Evolutionary conservation across 2,888 invertebrate species (phyloP).

Genomic region (Pheosia gnoma): DNA sequence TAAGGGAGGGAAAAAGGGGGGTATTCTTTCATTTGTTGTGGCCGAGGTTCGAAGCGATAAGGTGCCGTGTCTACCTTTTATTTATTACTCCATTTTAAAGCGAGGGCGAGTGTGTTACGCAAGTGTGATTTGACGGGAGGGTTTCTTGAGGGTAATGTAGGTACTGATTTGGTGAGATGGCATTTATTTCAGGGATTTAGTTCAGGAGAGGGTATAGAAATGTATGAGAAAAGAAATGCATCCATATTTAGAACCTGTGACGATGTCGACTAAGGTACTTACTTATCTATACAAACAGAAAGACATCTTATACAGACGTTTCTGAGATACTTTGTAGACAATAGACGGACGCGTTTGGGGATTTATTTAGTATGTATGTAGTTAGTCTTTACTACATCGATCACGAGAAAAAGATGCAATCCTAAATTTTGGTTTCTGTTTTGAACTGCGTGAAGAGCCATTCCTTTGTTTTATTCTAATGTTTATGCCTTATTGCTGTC

Average conservation of each 20-base stretch:
- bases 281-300: too few relatives aligned
- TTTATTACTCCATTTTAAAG: constrained; percentile 83
- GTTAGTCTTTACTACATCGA: too few relatives aligned
- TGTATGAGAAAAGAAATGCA: background rate
- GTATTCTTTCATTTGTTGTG: constrained; percentile 78
- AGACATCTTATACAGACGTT: too few relatives aligned
- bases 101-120: constrained; percentile 70
- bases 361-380: too few relatives aligned
- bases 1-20: constrained; percentile 43
- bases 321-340: too few relatives aligned
- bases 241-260: background rate
- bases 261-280: too few relatives aligned
- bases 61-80: constrained; percentile 76
- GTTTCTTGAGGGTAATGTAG: constrained; percentile 32
- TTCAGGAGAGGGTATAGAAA: background rate
- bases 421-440: too few relatives aligned
- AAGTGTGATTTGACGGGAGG: constrained; percentile 60
- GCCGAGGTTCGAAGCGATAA: constrained; percentile 61
- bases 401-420: too few relatives aligned
- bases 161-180: constrained; percentile 38
- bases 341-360: too few relatives aligned
- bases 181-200: constrained; percentile 8
- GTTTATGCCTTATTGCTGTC: too few relatives aligned
- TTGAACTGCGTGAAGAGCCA: too few relatives aligned
- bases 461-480: too few relatives aligned